phyloP scores from a whole-genome alignment of 2,888 invertebrate species.

The Thalpophila matura region DNA sequence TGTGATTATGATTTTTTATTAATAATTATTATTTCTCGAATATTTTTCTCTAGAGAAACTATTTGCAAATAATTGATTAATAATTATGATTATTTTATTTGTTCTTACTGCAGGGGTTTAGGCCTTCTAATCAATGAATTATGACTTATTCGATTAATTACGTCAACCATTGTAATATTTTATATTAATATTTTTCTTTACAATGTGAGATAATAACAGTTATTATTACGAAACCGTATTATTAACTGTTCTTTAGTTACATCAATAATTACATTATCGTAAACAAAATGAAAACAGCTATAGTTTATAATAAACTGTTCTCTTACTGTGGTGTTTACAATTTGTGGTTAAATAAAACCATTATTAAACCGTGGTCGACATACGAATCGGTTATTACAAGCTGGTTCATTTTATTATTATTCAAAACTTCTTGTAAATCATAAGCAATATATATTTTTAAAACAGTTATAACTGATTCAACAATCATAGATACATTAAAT shows the following conservation, averaged over 20 bases:
- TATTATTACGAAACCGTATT: too few relatives aligned
- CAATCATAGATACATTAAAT: constrained; percentile 4
- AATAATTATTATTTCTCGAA: constrained; percentile 66
- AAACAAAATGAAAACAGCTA: neutral
- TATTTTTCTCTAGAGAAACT: constrained; percentile 66
- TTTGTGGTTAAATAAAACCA: neutral
- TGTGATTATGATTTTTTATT: constrained; percentile 63
- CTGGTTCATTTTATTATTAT: neutral
- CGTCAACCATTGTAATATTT: constrained; percentile 33
- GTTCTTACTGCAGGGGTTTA: constrained; percentile 68
- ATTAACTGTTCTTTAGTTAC: neutral
- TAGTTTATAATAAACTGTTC: neutral
- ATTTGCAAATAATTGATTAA: constrained; percentile 66
- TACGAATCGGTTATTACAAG: neutral
- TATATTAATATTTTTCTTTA: constrained; percentile 7
- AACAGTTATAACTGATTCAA: neutral
- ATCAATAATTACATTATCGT: neutral
- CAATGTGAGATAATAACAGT: too few relatives aligned
- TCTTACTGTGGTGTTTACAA: neutral
- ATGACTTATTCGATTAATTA: constrained; percentile 42
- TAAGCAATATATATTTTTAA: too few relatives aligned
- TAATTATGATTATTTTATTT: constrained; percentile 51
- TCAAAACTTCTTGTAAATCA: neutral
- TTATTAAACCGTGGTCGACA: neutral
- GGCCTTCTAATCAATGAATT: constrained; percentile 71